Evolutionary conservation across 2,888 invertebrate genomes (phyloP), one percentile per base, ranked within the genome.

Genomic region (Ommatoiulus sabulosus): DNA sequence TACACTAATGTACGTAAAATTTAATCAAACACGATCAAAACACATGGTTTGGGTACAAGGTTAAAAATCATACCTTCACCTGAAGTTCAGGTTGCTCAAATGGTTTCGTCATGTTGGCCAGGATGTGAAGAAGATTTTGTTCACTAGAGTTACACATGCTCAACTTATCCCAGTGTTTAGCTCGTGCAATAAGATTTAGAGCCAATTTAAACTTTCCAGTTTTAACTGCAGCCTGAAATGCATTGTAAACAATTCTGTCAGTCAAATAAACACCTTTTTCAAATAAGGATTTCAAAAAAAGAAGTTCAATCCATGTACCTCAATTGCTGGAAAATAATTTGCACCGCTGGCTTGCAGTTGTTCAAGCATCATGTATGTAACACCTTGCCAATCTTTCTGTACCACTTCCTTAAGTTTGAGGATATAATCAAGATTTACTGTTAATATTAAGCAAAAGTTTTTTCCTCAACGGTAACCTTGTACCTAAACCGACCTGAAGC

Each of bases 311-410:
- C 24, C 46, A 44, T 24, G 89, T 89, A 93, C 92, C 91, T 93
- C 92, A 72, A 93, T 91, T 86, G 92, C 92, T 20, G 91, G 90
- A 84, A 91, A 91, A 72, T 92, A 92, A 48, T 91, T 91, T 89
- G 92, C 91, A 88, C 92, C 92, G 44, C 91, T 91, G 15, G 91
- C 91, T 89, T 93, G 92, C 20, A 93, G 90, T 87, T 91, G 91
- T 87, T 93, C 93, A 44, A 94, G 90, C 90, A 94, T 92, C 90
- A 94, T 92, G 90, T 93, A 93, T 84, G 93, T 92, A 20, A 94
- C 92, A 63, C 93, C 93, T 90, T 93, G 93, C 91, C 93, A 93
- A 89, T 93, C 93, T 84, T 92, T 92, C 46, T 91, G 90, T 7
- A 93, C 92, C 3, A 93, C 93, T 90, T 91, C 91, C 90, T 92